Base-by-base conservation (phyloP, 2,888 invertebrate species). In the Prosopocoilus inquinatus region DNA sequence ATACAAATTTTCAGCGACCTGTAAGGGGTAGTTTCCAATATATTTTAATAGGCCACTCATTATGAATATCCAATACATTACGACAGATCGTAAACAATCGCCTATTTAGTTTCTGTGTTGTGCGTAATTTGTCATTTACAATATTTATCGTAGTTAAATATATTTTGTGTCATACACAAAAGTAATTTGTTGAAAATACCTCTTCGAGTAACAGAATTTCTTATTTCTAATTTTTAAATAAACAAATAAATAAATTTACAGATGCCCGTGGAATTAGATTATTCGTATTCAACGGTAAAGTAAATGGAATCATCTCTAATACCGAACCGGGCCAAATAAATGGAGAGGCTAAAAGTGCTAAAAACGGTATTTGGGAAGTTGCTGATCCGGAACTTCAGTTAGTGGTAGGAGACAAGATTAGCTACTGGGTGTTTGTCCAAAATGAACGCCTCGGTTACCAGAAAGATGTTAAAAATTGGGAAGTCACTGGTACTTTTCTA, bases 241-340 rank as follows among this genome's bases (percentile, higher is more conserved):
- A 8, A 32, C 13, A 13, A 39, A 39, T 3, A 38, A 7, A 28
- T 28, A 28, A 28, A 28, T 43, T 64, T 68, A 50, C 58, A 80
- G 88, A 84, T 70, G 74, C 74, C 16, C 68, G 78, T 2, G 82
- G 81, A 1, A 64, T 85, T 0, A 74, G 75, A 47, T 68, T 83
- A 4, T 86, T 88, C 65, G 83, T 79, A 0, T 87, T 88, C 70
- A 84, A 88, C 74, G 86, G 84, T 0, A 84, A 85, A 60, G 66
- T 85, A 11, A 88, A 88, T 70, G 76, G 79, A 20, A 67, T 69
- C 0, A 82, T 88, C 55, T 43, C 41, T 3, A 69, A 71, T 1
- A 76, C 75, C 5, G 80, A 81, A 49, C 75, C 78, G 0, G 89
- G 88, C 0, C 73, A 79, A 1, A 80, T 84, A 36, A 69, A 72